Evolutionary conservation across 2,797 vertebrate species (phyloP), one percentile per base, ranked within the genome.

Genomic region (Sebastes iracundus): DNA sequence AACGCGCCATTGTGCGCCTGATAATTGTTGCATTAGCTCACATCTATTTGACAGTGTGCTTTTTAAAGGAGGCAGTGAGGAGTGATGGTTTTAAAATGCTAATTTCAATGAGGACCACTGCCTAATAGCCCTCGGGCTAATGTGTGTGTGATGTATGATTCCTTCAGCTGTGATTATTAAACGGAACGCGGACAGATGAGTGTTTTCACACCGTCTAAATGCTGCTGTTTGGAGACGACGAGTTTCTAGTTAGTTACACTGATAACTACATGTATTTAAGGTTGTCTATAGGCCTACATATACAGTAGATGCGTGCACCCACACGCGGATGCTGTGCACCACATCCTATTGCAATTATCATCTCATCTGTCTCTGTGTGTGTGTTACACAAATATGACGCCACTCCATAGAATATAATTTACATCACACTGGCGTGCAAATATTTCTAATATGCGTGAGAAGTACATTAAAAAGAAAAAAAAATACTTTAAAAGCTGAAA

Each of bases 101-200:
- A 94, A 95, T 95, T 79, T 84, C 73, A 89, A 88, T 84, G 87
- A 92, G 91, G 91, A 93, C 91, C 88, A 85, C 46, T 88, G 89
- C 91, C 86, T 92, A 93, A 93, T 90, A 88, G 91, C 92, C 95
- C 94, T 35, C 84, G 78, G 95, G 95, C 95, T 79, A 92, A 90
- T 83, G 90, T 82, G 90, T 82, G 90, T 70, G 76, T 95, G 94
- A 95, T 94, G 73, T 93, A 94, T 93, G 92, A 94, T 88, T 94
- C 91, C 80, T 82, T 92, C 90, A 91, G 88, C 86, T 94, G 93
- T 96, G 93, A 95, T 95, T 95, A 95, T 95, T 94, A 93, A 94
- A 91, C 82, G 58, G 93, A 92, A 93, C 87, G 84, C 84, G 85
- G 66, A 73, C 80, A 59, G 77, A 70, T 81, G 85, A 27, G 78